A percentile compares a stretch with the other conserved stretches of the same genome.
These are phyloP conservation scores for Drosophila littoralis DNA, from an alignment of 1,140 invertebrate species.

Conservation along the genomic window DNA sequence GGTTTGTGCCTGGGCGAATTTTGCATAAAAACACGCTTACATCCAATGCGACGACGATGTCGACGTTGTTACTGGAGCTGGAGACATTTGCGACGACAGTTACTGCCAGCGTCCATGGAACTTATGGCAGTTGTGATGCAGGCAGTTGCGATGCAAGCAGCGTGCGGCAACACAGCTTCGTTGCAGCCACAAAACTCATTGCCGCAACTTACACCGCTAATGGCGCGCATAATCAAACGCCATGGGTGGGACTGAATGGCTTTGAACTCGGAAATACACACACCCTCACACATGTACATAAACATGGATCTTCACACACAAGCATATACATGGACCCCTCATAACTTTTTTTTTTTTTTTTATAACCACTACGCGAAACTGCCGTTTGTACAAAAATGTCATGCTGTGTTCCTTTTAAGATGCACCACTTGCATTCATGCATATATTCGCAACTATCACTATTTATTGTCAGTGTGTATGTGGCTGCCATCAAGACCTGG, in stretches of 20 bases:
- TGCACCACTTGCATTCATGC: conserved; percentile 51
- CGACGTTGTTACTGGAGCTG: conserved; percentile 48
- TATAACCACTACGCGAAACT: conserved; percentile 34
- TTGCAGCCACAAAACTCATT: conserved; percentile 76
- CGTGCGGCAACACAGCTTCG: conserved; percentile 2
- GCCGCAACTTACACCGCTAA: conserved; percentile 83
- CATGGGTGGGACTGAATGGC: conserved; percentile 68
- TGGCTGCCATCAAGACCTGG: conserved; percentile 59
- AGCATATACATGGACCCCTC: conserved; percentile 42
- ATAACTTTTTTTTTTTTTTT: conserved; percentile 78
- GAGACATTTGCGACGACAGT: conserved; percentile 80
- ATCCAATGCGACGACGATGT: conserved; percentile 46
- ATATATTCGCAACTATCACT: conserved; percentile 47
- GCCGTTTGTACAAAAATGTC: conserved; percentile 74
- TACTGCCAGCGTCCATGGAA: conserved; percentile 76
- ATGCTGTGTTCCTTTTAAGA: conserved; percentile 68
- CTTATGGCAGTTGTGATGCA: conserved; percentile 61
- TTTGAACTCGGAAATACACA: conserved; percentile 39
- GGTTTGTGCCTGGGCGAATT: conserved; percentile 47
- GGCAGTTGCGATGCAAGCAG: conserved; percentile 5
- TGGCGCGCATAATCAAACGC: conserved; percentile 83
- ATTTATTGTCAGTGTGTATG: conserved; percentile 21
- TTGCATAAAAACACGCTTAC: conserved; percentile 82
- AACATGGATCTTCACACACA: conserved; percentile 2
- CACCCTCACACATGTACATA: conserved; percentile 16